Evolutionary conservation across 2,113 vertebrate species (phyloP), one percentile per base, ranked within the genome.

Genomic region (Myxocyprinus asiaticus): DNA sequence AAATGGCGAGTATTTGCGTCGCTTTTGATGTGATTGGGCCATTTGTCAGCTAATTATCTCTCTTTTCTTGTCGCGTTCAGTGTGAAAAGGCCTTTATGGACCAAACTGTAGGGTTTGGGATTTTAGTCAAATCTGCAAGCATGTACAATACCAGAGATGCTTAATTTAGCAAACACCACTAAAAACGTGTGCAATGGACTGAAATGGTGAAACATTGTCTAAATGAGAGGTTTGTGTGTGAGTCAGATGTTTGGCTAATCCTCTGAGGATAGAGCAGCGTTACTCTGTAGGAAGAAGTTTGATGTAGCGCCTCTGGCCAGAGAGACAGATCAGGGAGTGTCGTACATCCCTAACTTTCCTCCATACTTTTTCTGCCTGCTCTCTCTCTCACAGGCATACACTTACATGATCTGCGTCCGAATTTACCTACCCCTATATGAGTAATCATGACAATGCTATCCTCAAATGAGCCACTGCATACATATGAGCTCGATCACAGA

Each of bases 271-370:
- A 59, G 65, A 59, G 22, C 17, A 48, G 51, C 11, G 67, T 68
- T 58, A 59, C 11, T 56, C 53, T 68, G 65, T n/a, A 67, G 64
- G 64, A 77, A 67, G 64, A 77, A n/a, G n/a, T n/a, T n/a, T n/a
- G n/a, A 47, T 59, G 17, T 50, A 56, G 55, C 2, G 1, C 44
- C 65, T 45, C 58, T 75, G 58, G 9, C 7, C 50, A 47, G 62
- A 62, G 58, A 62, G 58, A 45, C 22, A 33, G 45, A 44, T 63
- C 15, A 15, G 22, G 51, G 61, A 67, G 44, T 9, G 5, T 9
- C 50, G 22, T 12, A 12, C 5, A 4, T 22, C 9, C 47, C 50
- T 50, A 48, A 67, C 47, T 17, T 68, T 53, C n/a, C n/a, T 15
- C 5, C 48, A 67, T 48, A 67, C 9, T 48, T 14, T 33, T 33